Conservation (phyloP, 2,797 vertebrate genomes). For the Galaxias olidus region DNA sequence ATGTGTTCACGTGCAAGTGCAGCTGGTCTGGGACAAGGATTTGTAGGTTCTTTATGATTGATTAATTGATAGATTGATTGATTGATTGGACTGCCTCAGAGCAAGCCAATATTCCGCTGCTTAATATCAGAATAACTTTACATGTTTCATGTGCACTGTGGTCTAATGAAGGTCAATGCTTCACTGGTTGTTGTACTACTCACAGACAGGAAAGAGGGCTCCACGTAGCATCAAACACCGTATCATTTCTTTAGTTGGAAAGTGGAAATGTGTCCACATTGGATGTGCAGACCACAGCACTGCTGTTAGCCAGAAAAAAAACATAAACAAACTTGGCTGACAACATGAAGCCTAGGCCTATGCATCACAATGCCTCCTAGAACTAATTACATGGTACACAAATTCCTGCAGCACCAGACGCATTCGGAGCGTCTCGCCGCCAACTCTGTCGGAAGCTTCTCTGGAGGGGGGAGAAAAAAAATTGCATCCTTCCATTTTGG, state of each 20-base stretch:
- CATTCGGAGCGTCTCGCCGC: constrained; percentile 35
- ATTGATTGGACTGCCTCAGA: too few relatives aligned
- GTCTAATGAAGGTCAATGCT: too few relatives aligned
- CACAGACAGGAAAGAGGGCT: too few relatives aligned
- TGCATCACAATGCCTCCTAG: constrained; percentile 44
- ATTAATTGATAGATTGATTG: too few relatives aligned
- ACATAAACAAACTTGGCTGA: constrained; percentile 20
- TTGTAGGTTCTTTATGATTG: too few relatives aligned
- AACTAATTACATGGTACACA: constrained; percentile 47
- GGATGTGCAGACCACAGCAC: constrained; percentile 2
- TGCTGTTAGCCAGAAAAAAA: constrained; percentile 16
- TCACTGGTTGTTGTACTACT: too few relatives aligned
- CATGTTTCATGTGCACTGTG: too few relatives aligned
- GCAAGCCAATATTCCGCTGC: too few relatives aligned
- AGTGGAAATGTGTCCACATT: not conserved
- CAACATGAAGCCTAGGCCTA: constrained; percentile 20
- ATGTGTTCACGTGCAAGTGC: not conserved
- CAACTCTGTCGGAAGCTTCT: constrained; percentile 30
- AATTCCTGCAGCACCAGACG: constrained; percentile 39
- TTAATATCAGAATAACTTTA: too few relatives aligned
- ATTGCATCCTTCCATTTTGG: constrained; percentile 30
- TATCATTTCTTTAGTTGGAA: too few relatives aligned
- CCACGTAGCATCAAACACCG: too few relatives aligned
- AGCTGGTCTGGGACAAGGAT: not conserved
- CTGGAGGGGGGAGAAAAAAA: constrained; percentile 9